Base-by-base conservation (phyloP, 2,888 invertebrate genomes). In the Apamea sordens region DNA sequence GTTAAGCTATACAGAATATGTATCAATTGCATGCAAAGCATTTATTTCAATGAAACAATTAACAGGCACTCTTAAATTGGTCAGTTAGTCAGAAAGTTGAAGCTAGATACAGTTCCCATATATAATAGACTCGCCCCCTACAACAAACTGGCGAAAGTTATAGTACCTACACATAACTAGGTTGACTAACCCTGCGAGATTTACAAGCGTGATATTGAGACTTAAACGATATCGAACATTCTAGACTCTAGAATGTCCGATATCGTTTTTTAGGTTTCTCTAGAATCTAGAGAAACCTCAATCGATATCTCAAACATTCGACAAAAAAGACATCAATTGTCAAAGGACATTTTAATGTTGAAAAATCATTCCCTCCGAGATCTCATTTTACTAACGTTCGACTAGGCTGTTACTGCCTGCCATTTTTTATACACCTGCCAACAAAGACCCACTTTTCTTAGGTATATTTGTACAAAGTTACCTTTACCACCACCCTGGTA, bases 371-470 rank as follows among this genome's bases (percentile, higher is more conserved):
- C 83, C 56, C 64, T 68, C 76, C 77, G 59, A 79, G 74, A 89
- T 84, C 89, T 89, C 89, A 89, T 91, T 89, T 88, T 84, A 73
- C 83, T 89, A 88, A 91, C 88, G 87, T 89, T 88, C 86, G 88
- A 88, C 89, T 90, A 86, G 89, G 87, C 89, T 74, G 88, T 90
- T 91, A 91, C 92, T 90, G 89, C 87, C 90, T 87, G 89, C 89
- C 91, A 92, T 92, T 93, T 94, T 93, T 94, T 93, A 93, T 92
- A 90, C 92, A 94, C 94, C 93, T 94, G 92, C 90, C 93, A 90
- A 93, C 92, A 93, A 93, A 92, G 89, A 87, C 89, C 90, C 90
- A 91, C 91, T 92, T 93, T 91, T 89, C 91, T 89, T 88, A 89
- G 91, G 89, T 88, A 89, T 85, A 85, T 88, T 87, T 89, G 78